A percentile compares a stretch with the other conserved stretches of the same genome.
These are phyloP conservation scores for Odontomachus brunneus DNA, from an alignment of 1,140 invertebrate species.

Conservation along the genomic window DNA sequence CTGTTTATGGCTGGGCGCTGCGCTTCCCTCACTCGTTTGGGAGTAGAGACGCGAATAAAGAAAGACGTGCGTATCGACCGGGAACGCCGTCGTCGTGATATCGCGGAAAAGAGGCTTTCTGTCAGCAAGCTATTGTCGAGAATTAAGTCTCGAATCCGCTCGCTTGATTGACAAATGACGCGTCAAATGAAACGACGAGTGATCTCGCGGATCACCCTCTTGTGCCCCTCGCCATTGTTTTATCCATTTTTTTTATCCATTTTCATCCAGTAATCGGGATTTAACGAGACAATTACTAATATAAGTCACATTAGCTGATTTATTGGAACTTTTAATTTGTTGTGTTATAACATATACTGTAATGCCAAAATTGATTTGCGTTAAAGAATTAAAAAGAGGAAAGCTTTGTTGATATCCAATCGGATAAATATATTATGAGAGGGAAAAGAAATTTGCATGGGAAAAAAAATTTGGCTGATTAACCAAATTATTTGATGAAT, in stretches of 20 bases:
- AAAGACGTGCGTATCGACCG: slow-evolving; percentile 56
- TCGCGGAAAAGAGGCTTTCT: slow-evolving; percentile 61
- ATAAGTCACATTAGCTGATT: too few species aligned
- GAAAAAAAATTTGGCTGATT: too few species aligned
- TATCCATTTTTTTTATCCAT: not conserved
- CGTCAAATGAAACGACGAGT: not conserved
- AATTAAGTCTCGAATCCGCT: slow-evolving; percentile 37
- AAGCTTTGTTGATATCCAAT: too few species aligned
- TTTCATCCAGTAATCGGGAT: too few species aligned
- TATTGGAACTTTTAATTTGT: too few species aligned
- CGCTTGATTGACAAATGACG: slow-evolving; percentile 25
- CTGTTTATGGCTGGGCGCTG: slow-evolving; percentile 83
- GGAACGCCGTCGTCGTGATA: slow-evolving; percentile 56
- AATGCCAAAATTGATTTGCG: too few species aligned
- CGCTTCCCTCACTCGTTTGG: slow-evolving; percentile 70
- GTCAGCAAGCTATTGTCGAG: slow-evolving; percentile 66
- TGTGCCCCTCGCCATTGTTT: not conserved
- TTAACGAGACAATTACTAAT: too few species aligned
- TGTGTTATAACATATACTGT: too few species aligned
- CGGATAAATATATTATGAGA: too few species aligned
- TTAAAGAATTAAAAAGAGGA: too few species aligned
- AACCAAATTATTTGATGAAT: too few species aligned
- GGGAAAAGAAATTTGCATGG: too few species aligned
- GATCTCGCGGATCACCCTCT: not conserved
- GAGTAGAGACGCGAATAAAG: slow-evolving; percentile 79